phyloP scores from a whole-genome alignment of 1,140 invertebrate species.

The Cherax quadricarinatus region DNA sequence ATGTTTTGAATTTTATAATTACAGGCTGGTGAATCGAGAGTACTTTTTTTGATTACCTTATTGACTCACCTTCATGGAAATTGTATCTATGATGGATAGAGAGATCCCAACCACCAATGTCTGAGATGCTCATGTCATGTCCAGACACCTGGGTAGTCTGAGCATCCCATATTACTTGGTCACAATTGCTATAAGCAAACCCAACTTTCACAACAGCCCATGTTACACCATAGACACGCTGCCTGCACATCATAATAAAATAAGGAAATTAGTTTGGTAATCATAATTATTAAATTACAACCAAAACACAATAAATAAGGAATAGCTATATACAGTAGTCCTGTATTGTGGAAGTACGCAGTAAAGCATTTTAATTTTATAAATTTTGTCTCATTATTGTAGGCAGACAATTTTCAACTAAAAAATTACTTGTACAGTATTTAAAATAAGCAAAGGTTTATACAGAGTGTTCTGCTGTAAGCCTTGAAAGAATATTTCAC shows the following conservation, averaged over 20 bases:
- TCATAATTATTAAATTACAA: not conserved
- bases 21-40: too few relatives aligned
- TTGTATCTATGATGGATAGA: constrained; percentile 98
- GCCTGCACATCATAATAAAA: constrained; percentile 78
- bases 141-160: constrained; percentile 96
- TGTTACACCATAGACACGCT: constrained; percentile 94
- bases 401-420: too few relatives aligned
- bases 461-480: too few relatives aligned
- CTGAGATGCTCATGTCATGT: constrained; percentile 96
- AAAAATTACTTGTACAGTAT: too few relatives aligned
- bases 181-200: constrained; percentile 95
- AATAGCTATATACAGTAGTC: too few relatives aligned
- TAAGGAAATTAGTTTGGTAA: not conserved
- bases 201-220: constrained; percentile 96
- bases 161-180: constrained; percentile 95
- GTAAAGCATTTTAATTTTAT: too few relatives aligned
- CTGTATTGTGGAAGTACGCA: too few relatives aligned
- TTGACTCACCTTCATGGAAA: constrained; percentile 90
- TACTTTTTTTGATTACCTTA: too few relatives aligned
- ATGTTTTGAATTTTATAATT: too few relatives aligned
- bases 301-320: not conserved
- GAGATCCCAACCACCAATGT: constrained; percentile 96
- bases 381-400: too few relatives aligned
- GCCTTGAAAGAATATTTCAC: constrained; percentile 58
- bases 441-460: too few relatives aligned